These are phyloP conservation scores for Pandemis corylana DNA, from an alignment of 2,888 invertebrate species.

Conservation along the genomic window DNA sequence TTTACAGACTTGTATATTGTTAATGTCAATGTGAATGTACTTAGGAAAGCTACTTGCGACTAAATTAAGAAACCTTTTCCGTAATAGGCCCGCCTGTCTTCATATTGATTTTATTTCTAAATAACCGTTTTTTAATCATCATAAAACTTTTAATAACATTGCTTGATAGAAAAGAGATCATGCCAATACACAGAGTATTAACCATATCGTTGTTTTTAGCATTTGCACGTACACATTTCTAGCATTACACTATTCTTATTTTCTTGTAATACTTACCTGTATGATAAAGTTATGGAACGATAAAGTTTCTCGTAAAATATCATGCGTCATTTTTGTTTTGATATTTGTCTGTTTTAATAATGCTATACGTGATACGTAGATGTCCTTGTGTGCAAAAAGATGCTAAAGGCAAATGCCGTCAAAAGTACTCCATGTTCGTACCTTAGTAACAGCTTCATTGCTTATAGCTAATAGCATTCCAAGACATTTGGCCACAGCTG, in stretches of 20 bases:
- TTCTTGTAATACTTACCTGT: too few relatives aligned
- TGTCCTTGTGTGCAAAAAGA: background rate
- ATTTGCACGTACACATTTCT: too few relatives aligned
- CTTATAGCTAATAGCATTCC: constrained; percentile 17
- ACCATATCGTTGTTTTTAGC: too few relatives aligned
- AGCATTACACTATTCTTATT: too few relatives aligned
- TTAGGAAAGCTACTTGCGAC: background rate
- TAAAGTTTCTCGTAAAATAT: too few relatives aligned
- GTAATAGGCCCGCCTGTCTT: background rate
- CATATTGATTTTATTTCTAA: background rate
- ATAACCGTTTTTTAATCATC: background rate
- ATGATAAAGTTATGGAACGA: too few relatives aligned
- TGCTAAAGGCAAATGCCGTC: background rate
- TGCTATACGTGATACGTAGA: too few relatives aligned
- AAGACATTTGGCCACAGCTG: constrained; percentile 24
- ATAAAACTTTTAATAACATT: background rate
- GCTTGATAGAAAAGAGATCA: too few relatives aligned
- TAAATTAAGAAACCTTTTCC: background rate
- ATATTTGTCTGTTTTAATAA: too few relatives aligned
- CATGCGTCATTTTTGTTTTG: too few relatives aligned
- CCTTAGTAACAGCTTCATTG: background rate
- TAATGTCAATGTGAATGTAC: background rate
- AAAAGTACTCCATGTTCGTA: background rate
- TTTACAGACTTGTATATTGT: background rate
- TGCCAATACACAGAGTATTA: background rate